Conservation (phyloP, 2,888 invertebrate species). For the Hipparchia semele region DNA sequence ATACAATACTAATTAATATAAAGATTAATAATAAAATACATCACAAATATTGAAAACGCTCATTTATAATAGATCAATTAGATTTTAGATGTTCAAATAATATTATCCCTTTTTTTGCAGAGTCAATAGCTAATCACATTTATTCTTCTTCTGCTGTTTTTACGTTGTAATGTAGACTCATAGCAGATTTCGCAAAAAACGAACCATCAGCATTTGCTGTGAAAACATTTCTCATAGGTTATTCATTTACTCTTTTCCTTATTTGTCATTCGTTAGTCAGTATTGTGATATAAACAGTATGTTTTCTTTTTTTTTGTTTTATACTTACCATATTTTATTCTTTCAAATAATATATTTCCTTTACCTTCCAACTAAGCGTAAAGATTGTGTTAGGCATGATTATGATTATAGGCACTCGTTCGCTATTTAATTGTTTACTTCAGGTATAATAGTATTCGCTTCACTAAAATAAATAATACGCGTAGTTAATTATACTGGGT, state of each 20-base stretch:
- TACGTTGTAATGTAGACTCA: background rate
- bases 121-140: too few relatives aligned
- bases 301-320: background rate
- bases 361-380: slow-evolving; percentile 1
- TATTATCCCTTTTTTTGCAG: too few relatives aligned
- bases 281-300: background rate
- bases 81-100: too few relatives aligned
- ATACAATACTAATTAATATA: too few relatives aligned
- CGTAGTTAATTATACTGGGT: slow-evolving; percentile 45
- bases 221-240: background rate
- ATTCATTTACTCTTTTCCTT: background rate
- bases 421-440: background rate
- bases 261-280: slow-evolving; percentile 1
- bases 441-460: background rate
- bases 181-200: slow-evolving; percentile 12
- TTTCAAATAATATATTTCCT: background rate
- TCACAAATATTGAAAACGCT: too few relatives aligned
- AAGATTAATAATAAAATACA: too few relatives aligned
- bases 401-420: background rate
- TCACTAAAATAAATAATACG: slow-evolving; percentile 31
- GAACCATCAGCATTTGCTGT: background rate
- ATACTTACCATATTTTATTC: background rate
- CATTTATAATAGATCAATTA: too few relatives aligned
- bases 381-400: background rate
- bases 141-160: too few relatives aligned